Percentiles rank a stretch among this genome's conserved stretches.
These are phyloP conservation scores for Helicoverpa armigera DNA, from an alignment of 1,140 invertebrate species.

Conservation along the genomic window DNA sequence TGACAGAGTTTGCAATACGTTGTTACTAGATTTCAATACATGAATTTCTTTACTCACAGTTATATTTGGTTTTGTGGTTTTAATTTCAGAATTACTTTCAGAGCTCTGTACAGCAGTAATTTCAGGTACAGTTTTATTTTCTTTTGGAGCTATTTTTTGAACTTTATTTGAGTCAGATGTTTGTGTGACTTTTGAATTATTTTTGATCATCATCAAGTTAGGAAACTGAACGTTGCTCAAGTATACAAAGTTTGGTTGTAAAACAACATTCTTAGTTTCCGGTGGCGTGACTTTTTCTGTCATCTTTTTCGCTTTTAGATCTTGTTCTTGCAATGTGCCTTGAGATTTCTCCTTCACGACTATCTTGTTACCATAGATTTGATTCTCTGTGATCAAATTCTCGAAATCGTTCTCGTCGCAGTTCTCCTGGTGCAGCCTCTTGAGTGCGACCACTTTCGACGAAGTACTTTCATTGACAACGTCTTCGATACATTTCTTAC, in stretches of 20 bases:
- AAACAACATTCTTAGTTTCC: conserved; percentile 69
- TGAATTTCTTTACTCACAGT: conserved; percentile 69
- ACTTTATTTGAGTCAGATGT: conserved; percentile 59
- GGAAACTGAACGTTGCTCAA: conserved; percentile 83
- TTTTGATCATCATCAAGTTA: conserved; percentile 82
- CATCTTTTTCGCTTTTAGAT: conserved; percentile 60
- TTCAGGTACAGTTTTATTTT: conserved; percentile 63
- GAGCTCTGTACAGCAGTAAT: neutral
- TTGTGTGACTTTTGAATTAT: conserved; percentile 66
- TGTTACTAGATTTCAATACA: conserved; percentile 71
- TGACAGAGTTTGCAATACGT: conserved; percentile 69
- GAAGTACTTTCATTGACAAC: conserved; percentile 66
- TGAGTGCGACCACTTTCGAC: conserved; percentile 83
- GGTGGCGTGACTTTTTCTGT: conserved; percentile 30
- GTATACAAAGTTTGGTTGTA: conserved; percentile 83
- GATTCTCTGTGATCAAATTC: conserved; percentile 86
- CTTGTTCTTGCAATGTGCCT: conserved; percentile 79
- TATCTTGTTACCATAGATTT: conserved; percentile 86
- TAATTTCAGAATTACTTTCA: neutral
- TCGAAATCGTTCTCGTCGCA: conserved; percentile 86
- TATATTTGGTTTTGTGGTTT: conserved; percentile 54
- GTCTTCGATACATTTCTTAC: conserved; percentile 78
- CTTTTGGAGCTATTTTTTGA: conserved; percentile 58
- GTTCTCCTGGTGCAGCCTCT: conserved; percentile 81
- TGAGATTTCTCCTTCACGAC: conserved; percentile 86